phyloP scores from a whole-genome alignment of 2,888 invertebrate species.

The Spodoptera exigua region DNA sequence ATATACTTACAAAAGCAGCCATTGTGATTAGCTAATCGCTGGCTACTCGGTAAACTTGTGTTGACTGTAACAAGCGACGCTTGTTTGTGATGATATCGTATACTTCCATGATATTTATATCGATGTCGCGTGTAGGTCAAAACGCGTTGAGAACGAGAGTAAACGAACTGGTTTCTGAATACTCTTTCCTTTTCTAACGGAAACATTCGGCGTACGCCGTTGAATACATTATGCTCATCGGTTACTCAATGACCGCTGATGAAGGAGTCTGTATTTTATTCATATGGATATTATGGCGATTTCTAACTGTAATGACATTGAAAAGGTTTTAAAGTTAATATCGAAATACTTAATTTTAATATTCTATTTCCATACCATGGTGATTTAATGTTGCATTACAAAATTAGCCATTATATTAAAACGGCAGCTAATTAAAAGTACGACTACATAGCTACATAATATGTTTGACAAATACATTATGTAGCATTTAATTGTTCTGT shows the following conservation, averaged over 20 bases:
- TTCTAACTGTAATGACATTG: conserved; percentile 39
- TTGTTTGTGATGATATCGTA: conserved; percentile 79
- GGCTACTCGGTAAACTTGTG: conserved; percentile 80
- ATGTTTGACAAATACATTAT: too few relatives aligned
- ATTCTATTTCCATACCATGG: conserved; percentile 32
- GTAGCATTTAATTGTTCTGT: too few relatives aligned
- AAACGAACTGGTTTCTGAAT: conserved; percentile 74
- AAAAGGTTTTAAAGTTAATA: conserved; percentile 43
- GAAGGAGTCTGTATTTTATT: conserved; percentile 61
- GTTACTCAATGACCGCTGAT: conserved; percentile 76
- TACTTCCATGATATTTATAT: conserved; percentile 85
- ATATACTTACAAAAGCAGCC: conserved; percentile 85
- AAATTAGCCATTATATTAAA: conserved; percentile 2
- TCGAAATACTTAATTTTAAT: conserved; percentile 48
- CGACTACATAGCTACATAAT: too few relatives aligned
- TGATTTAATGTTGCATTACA: conserved; percentile 36
- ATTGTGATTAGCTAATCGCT: conserved; percentile 87
- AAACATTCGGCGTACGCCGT: conserved; percentile 62
- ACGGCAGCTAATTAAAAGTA: too few relatives aligned
- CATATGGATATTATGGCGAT: conserved; percentile 61
- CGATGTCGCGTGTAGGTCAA: conserved; percentile 70
- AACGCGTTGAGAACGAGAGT: conserved; percentile 74
- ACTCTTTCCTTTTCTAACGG: conserved; percentile 83
- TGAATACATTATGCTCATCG: conserved; percentile 76
- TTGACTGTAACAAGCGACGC: conserved; percentile 79